Conservation (phyloP, 2,888 invertebrate species). For the Parnassius smintheus region DNA sequence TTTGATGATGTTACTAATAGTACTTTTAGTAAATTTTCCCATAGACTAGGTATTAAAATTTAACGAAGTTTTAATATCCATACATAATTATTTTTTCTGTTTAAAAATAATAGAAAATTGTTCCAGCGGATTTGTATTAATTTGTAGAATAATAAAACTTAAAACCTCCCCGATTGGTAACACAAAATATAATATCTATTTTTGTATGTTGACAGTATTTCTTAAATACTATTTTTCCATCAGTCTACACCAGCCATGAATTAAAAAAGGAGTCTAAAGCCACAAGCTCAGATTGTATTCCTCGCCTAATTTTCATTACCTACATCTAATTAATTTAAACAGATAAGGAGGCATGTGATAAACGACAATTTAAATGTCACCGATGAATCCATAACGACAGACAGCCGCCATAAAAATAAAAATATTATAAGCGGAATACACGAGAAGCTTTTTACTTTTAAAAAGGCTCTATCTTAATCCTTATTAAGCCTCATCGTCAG, state of each 20-base stretch:
- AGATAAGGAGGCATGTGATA: conserved; percentile 24
- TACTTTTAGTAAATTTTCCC: not conserved
- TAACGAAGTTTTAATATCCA: not conserved
- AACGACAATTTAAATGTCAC: conserved; percentile 40
- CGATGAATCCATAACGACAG: conserved; percentile 44
- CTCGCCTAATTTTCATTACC: conserved; percentile 1
- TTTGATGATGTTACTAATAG: conserved; percentile 8
- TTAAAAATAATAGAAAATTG: too few relatives aligned
- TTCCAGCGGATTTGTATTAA: too few relatives aligned
- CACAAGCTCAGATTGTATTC: not conserved
- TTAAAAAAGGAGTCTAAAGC: too few relatives aligned
- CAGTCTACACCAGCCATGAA: too few relatives aligned
- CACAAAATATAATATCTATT: too few relatives aligned
- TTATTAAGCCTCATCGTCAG: conserved; percentile 68
- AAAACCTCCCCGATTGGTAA: too few relatives aligned
- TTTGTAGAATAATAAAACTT: too few relatives aligned
- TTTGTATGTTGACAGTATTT: too few relatives aligned
- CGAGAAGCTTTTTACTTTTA: conserved; percentile 74
- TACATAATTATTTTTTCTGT: too few relatives aligned
- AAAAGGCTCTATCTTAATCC: conserved; percentile 77
- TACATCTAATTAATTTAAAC: conserved; percentile 23
- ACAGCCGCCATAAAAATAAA: conserved; percentile 28
- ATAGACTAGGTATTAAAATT: not conserved
- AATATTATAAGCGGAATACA: conserved; percentile 57
- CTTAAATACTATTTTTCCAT: too few relatives aligned